Base-by-base conservation (phyloP, 2,113 vertebrate species). In the Archilochus colubris region DNA sequence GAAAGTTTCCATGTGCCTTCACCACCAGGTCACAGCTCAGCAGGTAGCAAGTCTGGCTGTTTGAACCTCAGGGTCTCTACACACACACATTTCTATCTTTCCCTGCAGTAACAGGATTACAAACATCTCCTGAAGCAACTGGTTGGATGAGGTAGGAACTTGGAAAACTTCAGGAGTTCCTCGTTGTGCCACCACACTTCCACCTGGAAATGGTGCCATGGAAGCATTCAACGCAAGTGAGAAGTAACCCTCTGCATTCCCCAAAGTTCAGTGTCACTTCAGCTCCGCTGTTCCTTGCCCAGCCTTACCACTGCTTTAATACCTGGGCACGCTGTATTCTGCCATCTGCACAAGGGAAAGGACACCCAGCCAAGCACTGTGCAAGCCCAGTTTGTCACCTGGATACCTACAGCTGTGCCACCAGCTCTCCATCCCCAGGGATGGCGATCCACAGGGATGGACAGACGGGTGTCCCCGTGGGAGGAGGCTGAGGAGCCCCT, bases 181-280 rank as follows among this genome's bases (percentile, higher is more conserved):
- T 57, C 30, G 27, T 33, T 43, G 50, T 10, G 46, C 25, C 0
- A 1, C 19, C 3, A 50, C 0, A 0, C 50, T 51, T n/a, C 33
- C 78, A 66, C 55, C 2, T 12, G 50, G 44, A 7, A 40, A 17
- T 0, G 5, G 9, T 30, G 44, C 58, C 51, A 24, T 0, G 2
- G 23, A 22, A 17, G 40, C 0, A 0, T 3, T 21, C 66, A 28
- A 4, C 0, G 7, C 38, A 36, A 51, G n/a, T 1, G 14, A 10
- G 21, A 79, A 57, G 27, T 11, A 64, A 36, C 23, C 5, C 0
- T 7, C 40, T 22, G 2, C 8, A 13, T 36, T 54, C 30, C 21
- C 59, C 85, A 33, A 46, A 88, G 82, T 31, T 36, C 64, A n/a
- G 9, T 3, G 4, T 18, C 75, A 82, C 58, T 51, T 53, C 40